Base-by-base conservation (phyloP, 2,113 vertebrate species). In the Percopsis transmontana region DNA sequence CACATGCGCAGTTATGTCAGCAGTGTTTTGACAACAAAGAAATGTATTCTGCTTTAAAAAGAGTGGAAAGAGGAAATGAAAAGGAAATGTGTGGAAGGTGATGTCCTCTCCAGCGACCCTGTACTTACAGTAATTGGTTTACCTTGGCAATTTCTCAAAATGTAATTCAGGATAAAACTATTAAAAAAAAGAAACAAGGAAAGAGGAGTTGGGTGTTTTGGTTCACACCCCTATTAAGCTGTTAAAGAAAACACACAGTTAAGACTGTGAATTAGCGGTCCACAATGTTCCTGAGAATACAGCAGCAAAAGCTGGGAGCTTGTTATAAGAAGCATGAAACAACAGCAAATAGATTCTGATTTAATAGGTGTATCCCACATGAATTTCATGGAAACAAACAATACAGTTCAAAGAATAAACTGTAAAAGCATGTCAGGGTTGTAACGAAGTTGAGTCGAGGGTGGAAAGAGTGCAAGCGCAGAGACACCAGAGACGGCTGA, bases 71-170 rank as follows among this genome's bases (percentile, higher is more conserved):
- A 10, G 16, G 10, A 18, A 19, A 50, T 16, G 41, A 9, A 50
- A n/a, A 50, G 47, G 7, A 50, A 50, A 13, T 50, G 9, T 39
- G 16, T 19, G 19, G 38, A 58, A 68, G 48, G 40, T 69, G 58
- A 64, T 39, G 76, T 64, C 23, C 52, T 62, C 44, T 72, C 14
- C 24, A 50, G 47, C 8, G 64, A 76, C 61, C 58, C 23, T 69
- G 41, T 71, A 76, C 60, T 47, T 21, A 15, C 81, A 88, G 87
- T 38, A 80, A 87, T 84, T 47, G 19, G 40, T 70, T 80, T 69
- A 79, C 42, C 74, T 72, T 77, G 74, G 69, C 65, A 66, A 55
- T 3, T 3, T 78, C 84, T 84, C 42, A 82, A 70, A 45, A 84
- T 71, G 55, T 68, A 50, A 81, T 76, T 80, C 54, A 54, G 33